Evolutionary conservation across 2,113 vertebrate species (phyloP), one percentile per base, ranked within the genome.

Genomic region (Anhinga rufa): DNA sequence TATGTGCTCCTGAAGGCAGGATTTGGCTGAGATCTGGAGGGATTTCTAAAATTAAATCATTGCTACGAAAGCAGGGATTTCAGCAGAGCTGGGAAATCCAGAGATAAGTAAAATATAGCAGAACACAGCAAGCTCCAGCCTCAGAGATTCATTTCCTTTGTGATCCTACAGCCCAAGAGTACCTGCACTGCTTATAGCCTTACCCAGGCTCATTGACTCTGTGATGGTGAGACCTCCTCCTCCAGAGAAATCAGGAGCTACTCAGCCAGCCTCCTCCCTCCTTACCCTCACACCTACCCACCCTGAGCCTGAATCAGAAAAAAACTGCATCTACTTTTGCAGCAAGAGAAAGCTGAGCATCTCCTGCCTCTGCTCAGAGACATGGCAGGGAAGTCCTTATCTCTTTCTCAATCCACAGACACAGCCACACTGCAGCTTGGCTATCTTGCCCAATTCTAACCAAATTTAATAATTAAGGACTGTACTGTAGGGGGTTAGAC

Each of bases 31-130:
- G 65, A 91, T 95, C 82, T 0, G 11, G 55, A 90, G 82, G 75
- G 93, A 88, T 95, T 97, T 88, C 94, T 90, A 87, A 94, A 94
- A 83, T 86, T 92, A 91, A 94, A 88, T 89, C 71, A 32, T 48
- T 66, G 60, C 78, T 64, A 65, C 9, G 11, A 78, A 80, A 75
- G 74, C 68, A 70, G 58, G 82, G 84, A 89, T 96, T 95, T 93
- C 82, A 92, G 54, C 60, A 81, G 84, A 94, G 81, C 93, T 88
- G 84, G 87, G 89, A 91, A 97, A 93, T 84, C 84, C 93, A 66
- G 71, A 80, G 68, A 74, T 89, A 93, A 95, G 84, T 86, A n/a
- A 95, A 91, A 77, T 20, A 91, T 79, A 89, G 51, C 66, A 80
- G 86, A 88, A 78, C 69, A 76, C 89, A 84, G 52, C 3, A 6